Evolutionary conservation across 2,113 vertebrate species (phyloP).

Genomic region (Rhodinocichla rosea): DNA sequence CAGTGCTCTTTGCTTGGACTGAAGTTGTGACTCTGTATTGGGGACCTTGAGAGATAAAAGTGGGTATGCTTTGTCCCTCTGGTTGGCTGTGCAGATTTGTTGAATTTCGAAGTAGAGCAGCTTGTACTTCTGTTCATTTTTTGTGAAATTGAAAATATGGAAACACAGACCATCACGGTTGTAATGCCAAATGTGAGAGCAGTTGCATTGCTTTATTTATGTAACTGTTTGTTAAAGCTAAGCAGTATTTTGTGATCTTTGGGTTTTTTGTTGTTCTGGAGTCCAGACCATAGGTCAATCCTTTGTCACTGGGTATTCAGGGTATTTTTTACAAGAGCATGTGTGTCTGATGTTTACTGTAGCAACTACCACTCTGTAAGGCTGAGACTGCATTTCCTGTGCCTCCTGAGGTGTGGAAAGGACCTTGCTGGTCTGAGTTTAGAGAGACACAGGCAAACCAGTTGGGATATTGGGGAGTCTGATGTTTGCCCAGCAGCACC

Average conservation of each 20-base stretch:
- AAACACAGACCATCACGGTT: not conserved
- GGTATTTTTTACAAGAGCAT: not conserved
- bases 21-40: not conserved
- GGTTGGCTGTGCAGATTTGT: not conserved
- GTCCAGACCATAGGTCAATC: not conserved
- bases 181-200: not conserved
- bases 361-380: not conserved
- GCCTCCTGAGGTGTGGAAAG: not conserved
- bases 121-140: not conserved
- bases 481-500: not conserved
- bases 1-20: not conserved
- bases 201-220: not conserved
- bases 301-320: not conserved
- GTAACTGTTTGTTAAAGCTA: not conserved
- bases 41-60: not conserved
- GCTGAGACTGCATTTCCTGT: not conserved
- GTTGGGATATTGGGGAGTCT: accelerated
- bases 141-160: not conserved
- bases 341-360: not conserved
- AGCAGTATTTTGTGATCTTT: not conserved
- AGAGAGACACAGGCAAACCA: not conserved
- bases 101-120: not conserved
- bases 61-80: not conserved
- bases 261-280: not conserved
- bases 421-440: not conserved